Base-by-base conservation (phyloP, 2,888 invertebrate species). In the Matsumyia berberina region DNA sequence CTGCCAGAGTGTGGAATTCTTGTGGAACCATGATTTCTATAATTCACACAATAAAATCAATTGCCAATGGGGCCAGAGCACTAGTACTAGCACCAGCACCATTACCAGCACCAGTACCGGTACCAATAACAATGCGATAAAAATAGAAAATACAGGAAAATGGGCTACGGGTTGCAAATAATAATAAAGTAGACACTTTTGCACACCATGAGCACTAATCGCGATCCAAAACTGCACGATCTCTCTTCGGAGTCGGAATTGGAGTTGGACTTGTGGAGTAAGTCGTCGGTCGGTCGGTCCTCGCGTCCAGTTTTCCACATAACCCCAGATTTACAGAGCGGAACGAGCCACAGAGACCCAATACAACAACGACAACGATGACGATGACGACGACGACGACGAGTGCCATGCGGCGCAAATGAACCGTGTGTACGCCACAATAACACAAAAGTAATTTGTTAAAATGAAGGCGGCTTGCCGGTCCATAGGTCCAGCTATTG, bases 361-460 rank as follows among this genome's bases (percentile, higher is more conserved):
- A 35, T 12, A 35, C 29, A 17, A 62, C 31, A 58, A n/a, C 44
- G 49, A 73, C 11, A 42, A 42, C 76, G 44, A 58, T 51, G 24
- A 62, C 64, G 12, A 51, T 49, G 5, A 17, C 57, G 44, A 35
- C 42, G 15, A 62, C 55, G 44, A n/a, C 37, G 15, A 39, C 49
- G 72, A 49, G 73, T 79, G 74, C 62, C 67, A 74, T 69, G 85
- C 70, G 64, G 80, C 55, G 64, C 70, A 85, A 85, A 80, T 85
- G 74, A 85, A 85, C 85, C 80, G 69, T 85, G 74, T 80, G 85
- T 85, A 80, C 60, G 74, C 74, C 74, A 80, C 85, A 85, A 85
- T 80, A 85, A 85, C 80, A 80, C 76, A 70, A 80, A 72, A 80
- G 85, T 85, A 85, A 85, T 85, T 85, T 85, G 85, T 85, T 85